These are phyloP conservation scores for Oncopodura yosiiana DNA, from an alignment of 1,140 invertebrate species.

Conservation along the genomic window DNA sequence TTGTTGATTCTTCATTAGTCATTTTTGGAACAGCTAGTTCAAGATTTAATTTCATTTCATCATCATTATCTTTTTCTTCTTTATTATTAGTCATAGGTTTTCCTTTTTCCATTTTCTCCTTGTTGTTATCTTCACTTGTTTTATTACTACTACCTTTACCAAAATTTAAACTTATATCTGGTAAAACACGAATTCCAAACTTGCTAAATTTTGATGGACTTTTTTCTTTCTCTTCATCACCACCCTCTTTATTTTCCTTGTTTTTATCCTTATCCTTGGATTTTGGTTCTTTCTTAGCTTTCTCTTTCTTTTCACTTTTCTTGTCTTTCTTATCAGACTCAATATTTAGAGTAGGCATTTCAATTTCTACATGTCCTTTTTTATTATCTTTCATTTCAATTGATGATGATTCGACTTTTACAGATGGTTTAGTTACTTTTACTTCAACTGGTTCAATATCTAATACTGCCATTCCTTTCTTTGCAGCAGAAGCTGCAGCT, in stretches of 20 bases:
- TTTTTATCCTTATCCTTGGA: slow-evolving; percentile 42
- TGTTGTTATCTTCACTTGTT: slow-evolving; percentile 5
- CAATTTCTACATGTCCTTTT: slow-evolving; percentile 1
- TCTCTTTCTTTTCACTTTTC: slow-evolving; percentile 6
- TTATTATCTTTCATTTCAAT: slow-evolving; percentile 11
- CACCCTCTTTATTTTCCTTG: slow-evolving; percentile 20
- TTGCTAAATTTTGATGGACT: slow-evolving; percentile 44
- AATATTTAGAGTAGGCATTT: background rate
- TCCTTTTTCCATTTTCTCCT: slow-evolving; percentile 5
- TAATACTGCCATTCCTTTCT: no score
- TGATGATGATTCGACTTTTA: slow-evolving; percentile 8
- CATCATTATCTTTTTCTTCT: background rate
- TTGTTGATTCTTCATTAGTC: slow-evolving; percentile 5
- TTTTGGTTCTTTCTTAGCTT: slow-evolving; percentile 37
- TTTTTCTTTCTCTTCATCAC: slow-evolving; percentile 43
- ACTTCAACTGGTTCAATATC: slow-evolving; percentile 17
- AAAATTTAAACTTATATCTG: slow-evolving; percentile 38
- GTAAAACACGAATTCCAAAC: slow-evolving; percentile 58
- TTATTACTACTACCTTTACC: slow-evolving; percentile 19
- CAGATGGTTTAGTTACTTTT: slow-evolving; percentile 7
- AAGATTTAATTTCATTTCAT: background rate
- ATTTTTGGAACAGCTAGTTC: background rate
- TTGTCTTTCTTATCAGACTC: background rate
- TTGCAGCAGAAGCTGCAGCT: slow-evolving; percentile 1
- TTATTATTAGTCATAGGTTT: background rate